phyloP scores from a whole-genome alignment of 2,888 invertebrate genomes.

The Vesta saturnalis region DNA sequence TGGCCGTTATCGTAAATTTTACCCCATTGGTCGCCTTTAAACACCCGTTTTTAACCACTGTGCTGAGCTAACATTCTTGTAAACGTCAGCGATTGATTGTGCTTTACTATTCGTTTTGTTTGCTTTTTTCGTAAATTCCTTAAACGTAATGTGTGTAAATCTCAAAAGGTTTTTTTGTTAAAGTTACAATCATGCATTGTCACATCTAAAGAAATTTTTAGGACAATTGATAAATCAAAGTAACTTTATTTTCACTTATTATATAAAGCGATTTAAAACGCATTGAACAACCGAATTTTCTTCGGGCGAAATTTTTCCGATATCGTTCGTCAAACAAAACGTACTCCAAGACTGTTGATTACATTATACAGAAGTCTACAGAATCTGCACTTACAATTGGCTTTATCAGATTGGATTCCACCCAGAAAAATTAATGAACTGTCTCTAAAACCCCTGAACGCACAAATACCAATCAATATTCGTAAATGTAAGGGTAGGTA shows the following conservation, averaged over 20 bases:
- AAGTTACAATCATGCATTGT: slow-evolving; percentile 17
- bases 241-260: too few species aligned
- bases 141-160: slow-evolving; percentile 12
- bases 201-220: too few species aligned
- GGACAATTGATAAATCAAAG: not conserved
- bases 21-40: slow-evolving; percentile 32
- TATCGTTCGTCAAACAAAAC: too few species aligned
- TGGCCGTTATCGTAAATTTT: slow-evolving; percentile 37
- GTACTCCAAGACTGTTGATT: too few species aligned
- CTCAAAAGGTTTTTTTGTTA: not conserved
- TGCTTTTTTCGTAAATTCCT: slow-evolving; percentile 21
- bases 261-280: too few species aligned
- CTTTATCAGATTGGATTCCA: not conserved
- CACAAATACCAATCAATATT: slow-evolving; percentile 1
- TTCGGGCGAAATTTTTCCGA: too few species aligned
- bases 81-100: slow-evolving; percentile 34
- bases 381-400: not conserved
- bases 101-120: slow-evolving; percentile 31
- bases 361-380: not conserved
- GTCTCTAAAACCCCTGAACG: too few species aligned
- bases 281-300: too few species aligned
- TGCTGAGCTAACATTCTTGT: slow-evolving; percentile 28
- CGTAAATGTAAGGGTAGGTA: slow-evolving; percentile 14
- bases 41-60: slow-evolving; percentile 32
- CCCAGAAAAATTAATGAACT: not conserved